These are phyloP conservation scores for Acipenser ruthenus DNA, from an alignment of 2,797 vertebrate species.

Conservation along the genomic window DNA sequence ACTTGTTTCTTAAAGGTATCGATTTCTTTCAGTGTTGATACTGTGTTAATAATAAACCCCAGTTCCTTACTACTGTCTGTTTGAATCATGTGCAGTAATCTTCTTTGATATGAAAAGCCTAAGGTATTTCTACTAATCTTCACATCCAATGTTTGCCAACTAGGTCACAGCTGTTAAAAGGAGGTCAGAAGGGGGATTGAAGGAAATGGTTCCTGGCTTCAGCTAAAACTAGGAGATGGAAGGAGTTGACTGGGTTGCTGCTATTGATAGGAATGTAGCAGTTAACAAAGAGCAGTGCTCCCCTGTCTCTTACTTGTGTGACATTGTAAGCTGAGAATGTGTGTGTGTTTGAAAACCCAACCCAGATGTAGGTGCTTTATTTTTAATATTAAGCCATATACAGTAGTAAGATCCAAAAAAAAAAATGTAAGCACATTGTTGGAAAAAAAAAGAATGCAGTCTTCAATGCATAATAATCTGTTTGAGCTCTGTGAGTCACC, in stretches of 20 bases:
- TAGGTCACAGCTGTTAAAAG: slow-evolving; percentile 14
- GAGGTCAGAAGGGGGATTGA: not conserved
- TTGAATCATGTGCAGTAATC: not conserved
- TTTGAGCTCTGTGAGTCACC: too few relatives aligned
- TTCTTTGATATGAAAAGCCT: slow-evolving; percentile 15
- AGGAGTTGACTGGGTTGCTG: not conserved
- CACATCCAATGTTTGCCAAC: slow-evolving; percentile 13
- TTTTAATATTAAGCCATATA: too few relatives aligned
- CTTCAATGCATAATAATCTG: too few relatives aligned
- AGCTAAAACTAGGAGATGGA: not conserved
- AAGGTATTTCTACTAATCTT: slow-evolving; percentile 16
- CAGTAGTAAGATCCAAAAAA: too few relatives aligned
- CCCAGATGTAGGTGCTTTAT: not conserved
- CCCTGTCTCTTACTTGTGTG: too few relatives aligned
- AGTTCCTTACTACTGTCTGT: too few relatives aligned
- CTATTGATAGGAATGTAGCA: not conserved
- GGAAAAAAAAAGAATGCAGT: too few relatives aligned
- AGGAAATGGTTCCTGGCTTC: not conserved
- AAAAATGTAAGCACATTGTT: too few relatives aligned
- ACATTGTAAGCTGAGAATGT: not conserved
- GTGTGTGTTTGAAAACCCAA: not conserved
- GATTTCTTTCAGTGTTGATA: too few relatives aligned
- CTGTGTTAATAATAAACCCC: too few relatives aligned
- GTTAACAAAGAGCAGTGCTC: not conserved
- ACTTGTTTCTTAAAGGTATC: too few relatives aligned